Evolutionary conservation across 2,888 invertebrate genomes (phyloP), one percentile per base, ranked within the genome.

Genomic region (Hypena proboscidalis): DNA sequence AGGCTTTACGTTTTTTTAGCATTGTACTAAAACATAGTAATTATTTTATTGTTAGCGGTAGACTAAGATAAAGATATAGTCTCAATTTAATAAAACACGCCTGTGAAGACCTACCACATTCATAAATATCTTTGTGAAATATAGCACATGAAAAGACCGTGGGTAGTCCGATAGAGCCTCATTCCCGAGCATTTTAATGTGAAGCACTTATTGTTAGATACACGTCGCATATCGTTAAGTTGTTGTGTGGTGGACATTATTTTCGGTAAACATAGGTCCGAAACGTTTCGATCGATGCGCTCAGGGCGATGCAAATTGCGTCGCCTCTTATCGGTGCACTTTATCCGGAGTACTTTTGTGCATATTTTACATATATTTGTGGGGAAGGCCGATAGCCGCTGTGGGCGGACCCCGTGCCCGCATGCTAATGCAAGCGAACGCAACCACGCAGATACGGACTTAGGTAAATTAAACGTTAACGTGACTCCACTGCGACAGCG

Each of bases 361-460:
- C 82, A 85, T 87, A 88, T 86, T 88, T 88, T 86, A 84, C 82
- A 85, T 85, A 86, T 78, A 84, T 85, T 84, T 83, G 79, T 77
- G 74, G 77, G 81, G 81, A 80, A 77, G 65, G 75, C 74, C 69
- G 83, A 85, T 83, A 80, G 81, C 69, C 69, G 57, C 74, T 67
- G 86, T 85, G 84, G 89, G 88, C 83, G 88, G 77, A 74, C 47
- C 74, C 69, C 56, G 74, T 59, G 72, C 70, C 75, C 78, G 81
- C 81, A 81, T 79, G 76, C 75, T 84, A 86, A 86, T 86, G 79
- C 72, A 74, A 48, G 59, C 66, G 67, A 77, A 72, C 71, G 42
- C 34, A 57, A 48, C 48, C 68, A 66, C 67, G 74, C 73, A 76
- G 76, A 73, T 65, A 56, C 49, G 76, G 66, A 72, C 69, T 73